Conservation (phyloP, 2,888 invertebrate genomes). For the Caenorhabditis panamensis region DNA sequence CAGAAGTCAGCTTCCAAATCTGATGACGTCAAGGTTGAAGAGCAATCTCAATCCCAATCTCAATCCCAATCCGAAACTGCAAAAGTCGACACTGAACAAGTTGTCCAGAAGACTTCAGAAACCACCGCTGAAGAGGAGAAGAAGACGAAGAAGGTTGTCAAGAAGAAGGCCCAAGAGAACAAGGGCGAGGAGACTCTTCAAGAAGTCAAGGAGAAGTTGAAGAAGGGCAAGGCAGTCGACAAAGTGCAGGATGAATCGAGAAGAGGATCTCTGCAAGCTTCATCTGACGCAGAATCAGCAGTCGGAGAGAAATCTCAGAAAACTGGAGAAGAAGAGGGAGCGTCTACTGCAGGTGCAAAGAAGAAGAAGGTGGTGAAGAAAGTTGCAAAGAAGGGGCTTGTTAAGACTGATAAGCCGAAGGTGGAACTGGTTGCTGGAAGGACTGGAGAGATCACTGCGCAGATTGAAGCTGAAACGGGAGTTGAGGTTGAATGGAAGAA, state of each 20-base stretch:
- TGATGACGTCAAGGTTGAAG: conserved; percentile 28
- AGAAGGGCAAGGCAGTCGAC: conserved; percentile 62
- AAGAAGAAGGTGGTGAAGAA: conserved; percentile 64
- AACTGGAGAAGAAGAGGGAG: conserved; percentile 22
- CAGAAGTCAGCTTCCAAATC: conserved; percentile 27
- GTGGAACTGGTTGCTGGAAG: conserved; percentile 51
- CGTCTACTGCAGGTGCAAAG: conserved; percentile 24
- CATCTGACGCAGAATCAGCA: conserved; percentile 51
- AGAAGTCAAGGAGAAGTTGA: conserved; percentile 64
- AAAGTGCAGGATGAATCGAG: conserved; percentile 61
- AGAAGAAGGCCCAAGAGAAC: conserved; percentile 59
- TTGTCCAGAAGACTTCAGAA: not conserved
- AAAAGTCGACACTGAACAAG: conserved; percentile 6
- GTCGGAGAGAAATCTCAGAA: conserved; percentile 42
- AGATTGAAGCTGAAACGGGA: conserved; percentile 48
- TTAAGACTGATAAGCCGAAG: conserved; percentile 49
- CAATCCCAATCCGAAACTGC: conserved; percentile 5
- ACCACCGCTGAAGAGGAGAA: conserved; percentile 25
- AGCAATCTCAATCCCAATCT: too few species aligned
- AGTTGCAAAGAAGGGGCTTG: conserved; percentile 33
- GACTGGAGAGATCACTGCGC: conserved; percentile 52
- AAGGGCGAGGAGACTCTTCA: conserved; percentile 55
- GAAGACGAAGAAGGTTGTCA: conserved; percentile 57
- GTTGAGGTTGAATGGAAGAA: conserved; percentile 70
- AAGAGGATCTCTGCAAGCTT: conserved; percentile 57